phyloP scores from a whole-genome alignment of 2,888 invertebrate species.

The Caenorhabditis wallacei region DNA sequence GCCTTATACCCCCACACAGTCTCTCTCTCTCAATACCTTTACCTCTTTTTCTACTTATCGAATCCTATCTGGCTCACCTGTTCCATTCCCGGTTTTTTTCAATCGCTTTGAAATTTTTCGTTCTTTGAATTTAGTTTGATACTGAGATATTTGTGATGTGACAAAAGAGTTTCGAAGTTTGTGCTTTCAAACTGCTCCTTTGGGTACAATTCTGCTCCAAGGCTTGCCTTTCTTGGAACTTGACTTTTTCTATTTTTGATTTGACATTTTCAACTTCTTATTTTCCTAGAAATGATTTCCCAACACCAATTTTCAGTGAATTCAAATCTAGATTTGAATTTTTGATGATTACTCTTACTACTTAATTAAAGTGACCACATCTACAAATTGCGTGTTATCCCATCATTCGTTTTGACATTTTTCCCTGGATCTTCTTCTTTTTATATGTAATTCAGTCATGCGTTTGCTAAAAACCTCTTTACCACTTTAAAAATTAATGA shows the following conservation, averaged over 20 bases:
- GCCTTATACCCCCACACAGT: slow-evolving; percentile 37
- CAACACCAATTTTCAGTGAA: no score
- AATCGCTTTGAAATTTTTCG: background rate
- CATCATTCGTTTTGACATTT: background rate
- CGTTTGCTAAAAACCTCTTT: slow-evolving; percentile 11
- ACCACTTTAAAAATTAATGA: slow-evolving; percentile 46
- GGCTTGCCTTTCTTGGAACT: background rate
- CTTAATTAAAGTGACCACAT: background rate
- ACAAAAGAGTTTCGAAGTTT: slow-evolving; percentile 35
- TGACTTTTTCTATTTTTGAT: background rate
- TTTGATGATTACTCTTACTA: background rate
- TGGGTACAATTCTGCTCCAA: slow-evolving; percentile 25
- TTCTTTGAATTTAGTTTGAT: slow-evolving; percentile 11
- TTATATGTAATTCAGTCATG: slow-evolving; percentile 17
- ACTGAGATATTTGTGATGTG: slow-evolving; percentile 11
- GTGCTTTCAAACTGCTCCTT: slow-evolving; percentile 39
- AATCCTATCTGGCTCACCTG: slow-evolving; percentile 22
- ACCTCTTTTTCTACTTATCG: slow-evolving; percentile 32
- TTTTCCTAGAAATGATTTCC: background rate
- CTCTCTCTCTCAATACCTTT: slow-evolving; percentile 35
- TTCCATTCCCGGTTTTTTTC: slow-evolving; percentile 38
- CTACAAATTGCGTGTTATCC: slow-evolving; percentile 17
- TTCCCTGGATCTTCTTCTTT: slow-evolving; percentile 1
- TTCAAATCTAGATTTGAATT: background rate
- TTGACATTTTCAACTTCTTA: background rate